Percentiles rank a stretch among this genome's conserved stretches.
phyloP scores from a whole-genome alignment of 92 coral and sea anemone genomes.

The Hydrozoanthus gracilis region DNA sequence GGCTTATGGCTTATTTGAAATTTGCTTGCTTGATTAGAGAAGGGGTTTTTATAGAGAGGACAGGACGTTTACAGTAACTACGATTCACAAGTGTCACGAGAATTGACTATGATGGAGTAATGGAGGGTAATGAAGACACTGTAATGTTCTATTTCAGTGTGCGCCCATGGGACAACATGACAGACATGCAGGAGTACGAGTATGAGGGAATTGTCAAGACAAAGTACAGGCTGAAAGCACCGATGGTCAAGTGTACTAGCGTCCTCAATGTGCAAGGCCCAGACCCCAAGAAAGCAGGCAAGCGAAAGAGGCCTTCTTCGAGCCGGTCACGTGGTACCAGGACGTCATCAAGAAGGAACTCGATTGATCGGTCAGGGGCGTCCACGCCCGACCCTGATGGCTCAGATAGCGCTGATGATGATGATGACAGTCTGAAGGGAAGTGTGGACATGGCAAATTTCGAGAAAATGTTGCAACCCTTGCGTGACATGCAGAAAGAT shows the following conservation, averaged over 20 bases:
- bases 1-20: no score
- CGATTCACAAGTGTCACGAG: no score
- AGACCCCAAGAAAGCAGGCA: slow-evolving; percentile 61
- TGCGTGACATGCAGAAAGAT: slow-evolving; percentile 88
- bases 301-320: slow-evolving; percentile 77
- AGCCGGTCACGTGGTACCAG: slow-evolving; percentile 64
- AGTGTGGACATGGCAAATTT: slow-evolving; percentile 71
- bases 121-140: no score
- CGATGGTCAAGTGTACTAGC: slow-evolving; percentile 93
- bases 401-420: slow-evolving; percentile 89
- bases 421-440: slow-evolving; percentile 80
- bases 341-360: slow-evolving; percentile 71
- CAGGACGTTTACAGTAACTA: no score
- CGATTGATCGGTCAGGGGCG: slow-evolving; percentile 81
- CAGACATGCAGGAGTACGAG: slow-evolving; percentile 91
- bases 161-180: slow-evolving; percentile 97
- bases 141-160: slow-evolving; percentile 54
- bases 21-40: no score
- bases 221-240: slow-evolving; percentile 87
- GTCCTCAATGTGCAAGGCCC: slow-evolving; percentile 77
- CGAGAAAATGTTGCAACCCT: slow-evolving; percentile 86
- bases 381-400: slow-evolving; percentile 90
- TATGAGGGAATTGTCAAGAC: slow-evolving; percentile 80
- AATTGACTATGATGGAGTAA: no score
- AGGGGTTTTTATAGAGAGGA: no score